phyloP scores from a whole-genome alignment of 1,140 invertebrate species.

The Psilanteris sp. region DNA sequence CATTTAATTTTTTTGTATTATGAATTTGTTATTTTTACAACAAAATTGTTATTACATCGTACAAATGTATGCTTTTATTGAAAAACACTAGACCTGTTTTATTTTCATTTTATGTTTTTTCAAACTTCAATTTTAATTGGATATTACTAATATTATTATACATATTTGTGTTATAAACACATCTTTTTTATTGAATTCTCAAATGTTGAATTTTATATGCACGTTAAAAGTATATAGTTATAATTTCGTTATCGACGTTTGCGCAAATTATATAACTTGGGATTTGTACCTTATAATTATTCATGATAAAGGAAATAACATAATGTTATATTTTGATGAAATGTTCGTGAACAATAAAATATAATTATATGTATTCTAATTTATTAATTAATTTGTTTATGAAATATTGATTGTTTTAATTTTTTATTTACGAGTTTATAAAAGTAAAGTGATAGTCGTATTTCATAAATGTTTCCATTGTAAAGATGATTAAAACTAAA shows the following conservation, averaged over 20 bases:
- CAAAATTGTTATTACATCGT: too few species aligned
- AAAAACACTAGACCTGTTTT: too few species aligned
- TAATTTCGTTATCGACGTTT: conserved; percentile 31
- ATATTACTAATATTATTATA: too few species aligned
- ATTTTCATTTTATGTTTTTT: too few species aligned
- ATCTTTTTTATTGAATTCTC: background rate
- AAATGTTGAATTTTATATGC: too few species aligned
- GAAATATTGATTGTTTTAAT: too few species aligned
- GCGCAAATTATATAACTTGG: conserved; percentile 9
- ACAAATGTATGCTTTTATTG: too few species aligned
- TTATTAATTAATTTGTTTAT: background rate
- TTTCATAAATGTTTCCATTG: background rate
- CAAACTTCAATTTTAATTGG: too few species aligned
- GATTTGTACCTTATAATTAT: conserved; percentile 2
- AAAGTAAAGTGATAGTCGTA: too few species aligned
- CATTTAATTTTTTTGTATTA: background rate
- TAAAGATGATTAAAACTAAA: background rate
- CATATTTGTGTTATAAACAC: background rate
- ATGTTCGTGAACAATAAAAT: too few species aligned
- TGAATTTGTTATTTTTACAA: background rate
- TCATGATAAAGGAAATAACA: conserved; percentile 12
- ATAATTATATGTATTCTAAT: too few species aligned
- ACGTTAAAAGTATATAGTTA: conserved; percentile 1
- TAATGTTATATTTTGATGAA: background rate
- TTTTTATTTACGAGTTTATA: too few species aligned